phyloP scores from a whole-genome alignment of 1,140 invertebrate genomes.

The Eriocheir sinensis region DNA sequence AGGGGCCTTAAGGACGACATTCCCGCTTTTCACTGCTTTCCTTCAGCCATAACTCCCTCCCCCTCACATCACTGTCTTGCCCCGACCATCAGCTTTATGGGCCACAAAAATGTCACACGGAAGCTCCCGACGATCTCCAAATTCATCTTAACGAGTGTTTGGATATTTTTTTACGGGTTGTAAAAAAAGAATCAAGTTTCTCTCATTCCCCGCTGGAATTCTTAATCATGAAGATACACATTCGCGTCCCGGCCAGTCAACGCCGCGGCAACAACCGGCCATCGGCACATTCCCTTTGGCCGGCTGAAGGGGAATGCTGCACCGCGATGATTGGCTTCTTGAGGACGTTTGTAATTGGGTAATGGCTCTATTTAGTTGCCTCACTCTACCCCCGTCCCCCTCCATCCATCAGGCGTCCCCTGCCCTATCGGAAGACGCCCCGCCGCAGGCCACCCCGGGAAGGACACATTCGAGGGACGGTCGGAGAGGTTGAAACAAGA shows the following conservation, averaged over 20 bases:
- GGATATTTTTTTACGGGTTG: constrained; percentile 48
- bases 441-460: background rate
- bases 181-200: constrained; percentile 55
- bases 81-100: constrained; percentile 54
- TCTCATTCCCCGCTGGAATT: constrained; percentile 53
- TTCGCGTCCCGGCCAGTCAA: background rate
- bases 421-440: background rate
- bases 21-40: background rate
- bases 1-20: constrained; percentile 38
- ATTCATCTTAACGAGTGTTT: constrained; percentile 70
- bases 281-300: background rate
- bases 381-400: background rate
- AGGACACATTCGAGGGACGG: background rate
- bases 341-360: too few species aligned
- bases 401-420: background rate
- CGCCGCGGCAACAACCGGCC: background rate
- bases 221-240: constrained; percentile 34
- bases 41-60: background rate
- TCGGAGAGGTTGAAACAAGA: constrained; percentile 12
- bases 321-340: too few species aligned
- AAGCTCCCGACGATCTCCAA: constrained; percentile 59
- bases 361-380: too few species aligned
- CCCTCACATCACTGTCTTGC: constrained; percentile 15
- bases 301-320: too few species aligned
- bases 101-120: constrained; percentile 66